Evolutionary conservation across 2,888 invertebrate genomes (phyloP), one percentile per base, ranked within the genome.

Genomic region (Phasia obesa): DNA sequence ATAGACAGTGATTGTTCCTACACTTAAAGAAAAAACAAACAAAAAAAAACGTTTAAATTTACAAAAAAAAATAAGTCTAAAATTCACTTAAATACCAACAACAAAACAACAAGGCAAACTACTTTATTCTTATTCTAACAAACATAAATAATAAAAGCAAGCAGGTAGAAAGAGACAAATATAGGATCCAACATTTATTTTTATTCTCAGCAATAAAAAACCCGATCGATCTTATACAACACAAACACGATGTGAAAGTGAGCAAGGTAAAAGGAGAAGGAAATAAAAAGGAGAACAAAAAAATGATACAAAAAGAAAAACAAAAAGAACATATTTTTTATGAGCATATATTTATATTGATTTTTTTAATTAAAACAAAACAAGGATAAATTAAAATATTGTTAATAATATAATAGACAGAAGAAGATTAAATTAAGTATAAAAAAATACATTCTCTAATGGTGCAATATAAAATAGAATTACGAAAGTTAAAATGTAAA

Each of bases 1-100:
- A 86, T 69, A 85, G 74, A 87, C 87, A 87, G 87, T 86, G 86
- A 87, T 87, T 87, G 87, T 87, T 87, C 87, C 87, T 87, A 87
- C 83, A 83, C 78, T 62, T 86, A 84, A 85, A 76, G 79, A 87
- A 86, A 86, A 85, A 79, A 83, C 80, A 85, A 79, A 83, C 80
- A 85, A 82, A 84, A 84, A 55, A 65, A 70, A 55, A 53, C 51
- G 35, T 62, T 62, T 42, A 62, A 57, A 55, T 42, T 35, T 15
- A 70, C 9, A 67, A 21, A 23, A 55, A 64, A 75, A 62, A 55
- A 23, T 6, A 75, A 75, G 13, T 64, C 57, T 64, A 35, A 55
- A 74, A 82, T 60, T 75, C 74, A 79, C 78, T 65, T 78, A 38
- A 76, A 81, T 51, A 73, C 59, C 60, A 77, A 69, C 38, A 77